phyloP scores from a whole-genome alignment of 2,888 invertebrate species.

The Dugesia japonica region DNA sequence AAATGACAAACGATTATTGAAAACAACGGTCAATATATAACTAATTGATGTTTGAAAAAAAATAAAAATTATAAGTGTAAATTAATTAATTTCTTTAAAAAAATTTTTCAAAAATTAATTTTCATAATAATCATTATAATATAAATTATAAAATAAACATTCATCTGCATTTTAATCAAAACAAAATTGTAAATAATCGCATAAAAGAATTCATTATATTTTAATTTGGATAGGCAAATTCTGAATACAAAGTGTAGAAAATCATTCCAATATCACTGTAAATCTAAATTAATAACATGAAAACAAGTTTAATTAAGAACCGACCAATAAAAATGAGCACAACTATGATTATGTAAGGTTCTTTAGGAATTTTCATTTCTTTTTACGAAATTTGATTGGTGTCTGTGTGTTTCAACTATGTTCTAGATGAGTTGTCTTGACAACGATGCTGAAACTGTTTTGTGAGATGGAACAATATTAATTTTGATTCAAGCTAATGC shows the following conservation, averaged over 20 bases:
- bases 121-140: too few relatives aligned
- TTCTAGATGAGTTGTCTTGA: background rate
- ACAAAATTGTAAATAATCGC: background rate
- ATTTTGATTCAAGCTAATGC: background rate
- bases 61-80: too few relatives aligned
- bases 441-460: background rate
- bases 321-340: background rate
- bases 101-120: too few relatives aligned
- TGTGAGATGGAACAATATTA: background rate
- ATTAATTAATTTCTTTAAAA: too few relatives aligned
- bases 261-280: too few relatives aligned
- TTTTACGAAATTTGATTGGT: background rate
- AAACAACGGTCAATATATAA: too few relatives aligned
- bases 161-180: background rate
- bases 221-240: too few relatives aligned
- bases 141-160: background rate
- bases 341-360: background rate
- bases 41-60: too few relatives aligned
- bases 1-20: too few relatives aligned
- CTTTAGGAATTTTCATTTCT: background rate
- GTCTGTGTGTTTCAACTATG: background rate
- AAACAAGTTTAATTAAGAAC: background rate
- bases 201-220: too few relatives aligned
- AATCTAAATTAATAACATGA: too few relatives aligned
- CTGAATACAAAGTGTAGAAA: too few relatives aligned